phyloP scores from a whole-genome alignment of 2,888 invertebrate genomes.

The Alentia gelatinosa region DNA sequence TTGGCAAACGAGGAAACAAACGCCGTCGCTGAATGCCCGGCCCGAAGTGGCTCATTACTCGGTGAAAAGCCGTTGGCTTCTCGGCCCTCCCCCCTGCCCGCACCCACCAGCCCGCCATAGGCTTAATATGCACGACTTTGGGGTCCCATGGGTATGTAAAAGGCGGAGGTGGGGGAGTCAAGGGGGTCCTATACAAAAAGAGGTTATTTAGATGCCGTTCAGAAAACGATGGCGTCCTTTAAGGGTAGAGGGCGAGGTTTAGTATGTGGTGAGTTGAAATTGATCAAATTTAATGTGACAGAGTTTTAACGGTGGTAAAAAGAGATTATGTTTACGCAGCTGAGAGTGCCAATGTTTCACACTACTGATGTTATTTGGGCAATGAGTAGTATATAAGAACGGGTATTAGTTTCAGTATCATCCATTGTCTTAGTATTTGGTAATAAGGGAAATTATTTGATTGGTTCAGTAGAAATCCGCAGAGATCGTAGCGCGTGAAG shows the following conservation, averaged over 20 bases:
- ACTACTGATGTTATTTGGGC: background rate
- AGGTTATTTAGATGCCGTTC: background rate
- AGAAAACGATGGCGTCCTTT: background rate
- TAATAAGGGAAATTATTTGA: background rate
- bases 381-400: background rate
- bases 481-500: no score
- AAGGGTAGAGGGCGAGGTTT: background rate
- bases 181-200: background rate
- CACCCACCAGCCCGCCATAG: background rate
- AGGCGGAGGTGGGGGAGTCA: background rate
- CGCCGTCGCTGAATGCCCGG: background rate
- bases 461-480: background rate
- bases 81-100: background rate
- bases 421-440: background rate
- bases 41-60: background rate
- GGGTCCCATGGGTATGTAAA: background rate
- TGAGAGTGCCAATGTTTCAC: no score
- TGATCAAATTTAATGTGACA: no score
- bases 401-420: background rate
- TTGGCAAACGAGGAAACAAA: slow-evolving; percentile 41
- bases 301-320: no score
- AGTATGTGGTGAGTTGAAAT: background rate
- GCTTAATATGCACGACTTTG: background rate
- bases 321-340: no score
- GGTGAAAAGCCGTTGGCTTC: background rate